Percentiles rank a stretch among this genome's conserved stretches.
Evolutionary conservation across 1,140 invertebrate species (phyloP).

Genomic region (Musca domestica): DNA sequence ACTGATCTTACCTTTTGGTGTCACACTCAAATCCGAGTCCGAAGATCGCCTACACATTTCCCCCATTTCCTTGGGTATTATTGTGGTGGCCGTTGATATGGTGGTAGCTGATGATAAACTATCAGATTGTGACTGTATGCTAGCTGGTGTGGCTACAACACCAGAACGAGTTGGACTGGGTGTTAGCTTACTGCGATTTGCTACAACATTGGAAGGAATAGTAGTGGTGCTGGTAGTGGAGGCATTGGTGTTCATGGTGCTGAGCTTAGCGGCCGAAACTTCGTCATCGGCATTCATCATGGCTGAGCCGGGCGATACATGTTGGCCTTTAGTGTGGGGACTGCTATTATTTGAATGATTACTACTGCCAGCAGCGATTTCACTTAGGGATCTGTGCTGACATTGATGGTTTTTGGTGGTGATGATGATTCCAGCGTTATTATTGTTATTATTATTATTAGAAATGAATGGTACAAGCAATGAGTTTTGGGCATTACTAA

Average conservation of each 20-base stretch:
- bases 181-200: slow-evolving; percentile 32
- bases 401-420: neutral
- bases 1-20: slow-evolving; percentile 86
- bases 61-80: slow-evolving; percentile 36
- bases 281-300: neutral
- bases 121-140: slow-evolving; percentile 30
- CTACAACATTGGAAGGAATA: slow-evolving; percentile 3
- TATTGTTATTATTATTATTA: neutral
- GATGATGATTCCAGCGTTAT: neutral
- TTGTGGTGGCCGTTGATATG: slow-evolving; percentile 43
- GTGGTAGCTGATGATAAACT: slow-evolving; percentile 41
- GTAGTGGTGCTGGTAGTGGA: neutral
- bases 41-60: slow-evolving; percentile 77
- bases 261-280: neutral
- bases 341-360: slow-evolving; percentile 8
- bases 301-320: neutral
- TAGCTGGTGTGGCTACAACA: slow-evolving; percentile 32
- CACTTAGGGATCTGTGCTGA: slow-evolving; percentile 5
- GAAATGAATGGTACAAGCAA: slow-evolving; percentile 46
- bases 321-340: neutral
- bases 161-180: slow-evolving; percentile 49
- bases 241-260: neutral
- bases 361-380: slow-evolving; percentile 1
- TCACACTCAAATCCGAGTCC: slow-evolving; percentile 89
- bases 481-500: slow-evolving; percentile 46